Conservation (phyloP, 2,113 vertebrate species). For the Petroica traversi region DNA sequence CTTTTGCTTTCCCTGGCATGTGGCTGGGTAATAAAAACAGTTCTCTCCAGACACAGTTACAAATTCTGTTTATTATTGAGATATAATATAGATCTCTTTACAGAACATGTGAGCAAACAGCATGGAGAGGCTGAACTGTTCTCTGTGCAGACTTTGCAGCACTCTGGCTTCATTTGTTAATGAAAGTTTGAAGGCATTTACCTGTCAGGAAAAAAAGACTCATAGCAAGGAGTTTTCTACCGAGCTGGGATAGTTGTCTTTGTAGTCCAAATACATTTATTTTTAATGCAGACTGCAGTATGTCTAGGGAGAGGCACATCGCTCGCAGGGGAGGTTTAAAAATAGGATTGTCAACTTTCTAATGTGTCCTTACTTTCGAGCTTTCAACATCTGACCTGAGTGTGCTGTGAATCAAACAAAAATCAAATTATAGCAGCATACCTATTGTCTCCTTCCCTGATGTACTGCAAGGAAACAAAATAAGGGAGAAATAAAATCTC, state of each 20-base stretch:
- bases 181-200: background rate
- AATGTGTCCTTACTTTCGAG: background rate
- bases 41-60: background rate
- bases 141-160: background rate
- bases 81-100: background rate
- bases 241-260: background rate
- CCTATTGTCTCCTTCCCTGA: slow-evolving; percentile 18
- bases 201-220: background rate
- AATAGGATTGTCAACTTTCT: slow-evolving; percentile 30
- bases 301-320: background rate
- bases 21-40: background rate
- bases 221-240: background rate
- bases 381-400: slow-evolving; percentile 21
- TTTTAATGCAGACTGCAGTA: background rate
- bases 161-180: background rate
- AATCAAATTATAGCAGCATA: slow-evolving; percentile 8
- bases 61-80: background rate
- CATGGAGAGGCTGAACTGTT: background rate
- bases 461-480: slow-evolving; percentile 1
- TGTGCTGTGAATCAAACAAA: slow-evolving; percentile 42
- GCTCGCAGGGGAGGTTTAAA: slow-evolving; percentile 8
- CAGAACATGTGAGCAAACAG: background rate
- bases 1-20: background rate
- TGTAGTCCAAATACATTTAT: background rate
- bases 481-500: slow-evolving; percentile 31